Percentiles rank a stretch among this genome's conserved stretches.
These are phyloP conservation scores for Falco novaeseelandiae DNA, from an alignment of 2,797 vertebrate species.

Conservation along the genomic window DNA sequence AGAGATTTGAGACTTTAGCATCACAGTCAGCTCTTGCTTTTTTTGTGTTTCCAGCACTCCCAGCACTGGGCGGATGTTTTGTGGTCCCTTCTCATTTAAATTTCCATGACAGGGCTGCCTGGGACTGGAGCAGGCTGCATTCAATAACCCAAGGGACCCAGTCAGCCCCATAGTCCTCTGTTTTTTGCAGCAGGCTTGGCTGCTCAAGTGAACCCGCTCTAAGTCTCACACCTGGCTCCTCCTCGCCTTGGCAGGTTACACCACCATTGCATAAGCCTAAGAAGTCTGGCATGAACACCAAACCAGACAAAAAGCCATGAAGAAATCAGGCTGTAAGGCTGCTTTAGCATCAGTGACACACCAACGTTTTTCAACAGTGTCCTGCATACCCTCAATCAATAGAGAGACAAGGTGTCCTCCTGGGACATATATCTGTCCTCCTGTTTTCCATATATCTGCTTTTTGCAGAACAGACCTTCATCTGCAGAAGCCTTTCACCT, in stretches of 20 bases:
- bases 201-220: not conserved
- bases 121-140: not conserved
- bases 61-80: not conserved
- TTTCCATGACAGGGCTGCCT: not conserved
- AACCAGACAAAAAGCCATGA: not conserved
- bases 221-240: not conserved
- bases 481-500: not conserved
- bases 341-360: not conserved
- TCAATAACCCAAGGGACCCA: not conserved
- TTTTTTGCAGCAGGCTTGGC: not conserved
- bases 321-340: not conserved
- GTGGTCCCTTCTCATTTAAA: not conserved
- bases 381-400: not conserved
- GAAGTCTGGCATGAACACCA: not conserved
- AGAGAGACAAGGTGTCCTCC: not conserved
- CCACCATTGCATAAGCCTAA: not conserved
- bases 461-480: not conserved
- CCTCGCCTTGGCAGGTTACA: not conserved
- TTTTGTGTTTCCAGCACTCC: not conserved
- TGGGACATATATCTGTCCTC: not conserved
- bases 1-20: not conserved
- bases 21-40: not conserved
- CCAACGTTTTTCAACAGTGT: not conserved
- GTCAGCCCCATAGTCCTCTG: not conserved
- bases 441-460: not conserved